Conservation (phyloP, 1,140 invertebrate genomes). For the Paralvinella palmiformis region DNA sequence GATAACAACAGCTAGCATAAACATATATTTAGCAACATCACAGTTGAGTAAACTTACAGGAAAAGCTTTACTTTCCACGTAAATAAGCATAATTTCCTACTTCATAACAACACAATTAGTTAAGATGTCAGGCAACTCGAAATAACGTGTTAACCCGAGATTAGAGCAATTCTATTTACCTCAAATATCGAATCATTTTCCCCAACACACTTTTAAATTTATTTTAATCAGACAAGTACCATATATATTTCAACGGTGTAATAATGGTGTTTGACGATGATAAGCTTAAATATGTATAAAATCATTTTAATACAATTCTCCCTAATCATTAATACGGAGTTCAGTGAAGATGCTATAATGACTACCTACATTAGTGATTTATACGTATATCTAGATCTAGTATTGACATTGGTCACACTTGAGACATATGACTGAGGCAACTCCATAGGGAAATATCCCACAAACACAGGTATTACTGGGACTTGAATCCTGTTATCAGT, state of each 20-base stretch:
- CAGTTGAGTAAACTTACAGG: conserved; percentile 23
- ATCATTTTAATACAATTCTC: too few species aligned
- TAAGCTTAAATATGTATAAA: too few species aligned
- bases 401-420: too few species aligned
- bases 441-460: too few species aligned
- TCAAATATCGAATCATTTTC: not conserved
- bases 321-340: too few species aligned
- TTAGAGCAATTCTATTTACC: not conserved
- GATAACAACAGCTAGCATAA: not conserved
- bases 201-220: not conserved
- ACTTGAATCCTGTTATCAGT: too few species aligned
- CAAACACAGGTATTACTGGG: too few species aligned
- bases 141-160: not conserved
- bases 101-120: conserved; percentile 9
- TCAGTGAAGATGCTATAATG: too few species aligned
- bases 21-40: not conserved
- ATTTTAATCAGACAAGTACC: not conserved
- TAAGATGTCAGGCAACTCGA: not conserved
- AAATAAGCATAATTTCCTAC: conserved; percentile 39
- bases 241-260: not conserved
- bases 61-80: conserved; percentile 36
- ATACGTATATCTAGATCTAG: too few species aligned
- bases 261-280: not conserved
- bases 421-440: too few species aligned
- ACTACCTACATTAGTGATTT: too few species aligned